These are phyloP conservation scores for Zosterops lateralis DNA, from an alignment of 2,113 vertebrate genomes.

Conservation along the genomic window DNA sequence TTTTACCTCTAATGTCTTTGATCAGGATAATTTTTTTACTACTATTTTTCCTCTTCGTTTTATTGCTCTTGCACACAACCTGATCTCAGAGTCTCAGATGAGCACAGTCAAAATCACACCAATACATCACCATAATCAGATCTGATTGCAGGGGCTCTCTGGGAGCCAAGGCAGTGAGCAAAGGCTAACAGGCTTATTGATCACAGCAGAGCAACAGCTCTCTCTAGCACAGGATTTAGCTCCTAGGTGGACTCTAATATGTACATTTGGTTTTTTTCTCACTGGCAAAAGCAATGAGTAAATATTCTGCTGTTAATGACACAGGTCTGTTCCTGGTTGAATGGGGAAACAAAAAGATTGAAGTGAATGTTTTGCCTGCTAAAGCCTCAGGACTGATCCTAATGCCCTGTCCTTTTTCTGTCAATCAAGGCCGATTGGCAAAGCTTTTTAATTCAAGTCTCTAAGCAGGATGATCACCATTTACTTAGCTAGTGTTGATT, in stretches of 20 bases:
- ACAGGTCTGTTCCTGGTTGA: not conserved
- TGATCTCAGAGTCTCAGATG: not conserved
- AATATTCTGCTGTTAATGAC: not conserved
- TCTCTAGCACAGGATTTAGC: not conserved
- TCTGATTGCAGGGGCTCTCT: not conserved
- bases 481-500: constrained; percentile 52
- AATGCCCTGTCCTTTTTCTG: constrained; percentile 35
- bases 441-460: constrained; percentile 68
- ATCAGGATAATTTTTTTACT: not conserved
- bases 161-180: not conserved
- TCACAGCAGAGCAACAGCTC: not conserved
- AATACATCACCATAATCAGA: constrained; percentile 7
- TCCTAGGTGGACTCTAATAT: not conserved
- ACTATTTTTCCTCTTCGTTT: not conserved
- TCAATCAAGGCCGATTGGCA: constrained; percentile 36
- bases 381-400: not conserved
- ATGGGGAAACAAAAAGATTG: not conserved
- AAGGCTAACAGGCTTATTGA: not conserved
- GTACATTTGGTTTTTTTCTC: not conserved
- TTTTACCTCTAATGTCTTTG: not conserved
- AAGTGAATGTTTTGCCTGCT: not conserved
- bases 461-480: constrained; percentile 55
- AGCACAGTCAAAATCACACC: not conserved
- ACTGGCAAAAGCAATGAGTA: not conserved
- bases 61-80: not conserved